Conservation (phyloP, 2,113 vertebrate genomes). For the Nanorana parkeri region DNA sequence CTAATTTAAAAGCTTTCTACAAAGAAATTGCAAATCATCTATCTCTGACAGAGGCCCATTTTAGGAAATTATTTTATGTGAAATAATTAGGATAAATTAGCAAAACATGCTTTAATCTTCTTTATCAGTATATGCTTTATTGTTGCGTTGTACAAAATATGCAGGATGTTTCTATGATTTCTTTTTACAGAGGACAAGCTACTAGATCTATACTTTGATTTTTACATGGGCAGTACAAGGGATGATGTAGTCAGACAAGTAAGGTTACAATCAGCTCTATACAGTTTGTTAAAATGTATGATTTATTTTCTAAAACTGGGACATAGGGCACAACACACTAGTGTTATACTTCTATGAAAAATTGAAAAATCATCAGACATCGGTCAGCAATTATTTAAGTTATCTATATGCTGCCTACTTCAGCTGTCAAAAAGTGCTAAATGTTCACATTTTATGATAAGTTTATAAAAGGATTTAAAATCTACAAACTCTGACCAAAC, state of each 20-base stretch:
- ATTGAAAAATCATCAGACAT: conserved; percentile 80
- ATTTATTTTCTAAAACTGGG: conserved; percentile 73
- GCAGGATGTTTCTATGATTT: conserved; percentile 79
- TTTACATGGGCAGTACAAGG: conserved; percentile 74
- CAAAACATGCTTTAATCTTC: conserved; percentile 76
- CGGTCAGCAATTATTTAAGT: conserved; percentile 73
- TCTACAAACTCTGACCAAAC: too few relatives aligned
- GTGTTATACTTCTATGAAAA: conserved; percentile 80
- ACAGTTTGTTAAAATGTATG: conserved; percentile 76
- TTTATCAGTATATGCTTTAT: conserved; percentile 64
- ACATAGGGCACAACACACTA: conserved; percentile 66
- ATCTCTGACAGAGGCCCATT: conserved; percentile 20
- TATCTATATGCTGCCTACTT: conserved; percentile 72
- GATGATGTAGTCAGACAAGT: conserved; percentile 68
- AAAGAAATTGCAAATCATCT: too few relatives aligned
- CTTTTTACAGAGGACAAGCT: too few relatives aligned
- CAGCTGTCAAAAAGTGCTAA: too few relatives aligned
- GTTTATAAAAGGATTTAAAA: too few relatives aligned
- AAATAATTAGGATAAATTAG: conserved; percentile 76
- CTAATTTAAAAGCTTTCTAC: too few relatives aligned
- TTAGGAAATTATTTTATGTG: conserved; percentile 73
- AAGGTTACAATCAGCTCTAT: conserved; percentile 71
- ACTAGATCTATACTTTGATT: conserved; percentile 78
- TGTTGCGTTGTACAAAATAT: conserved; percentile 72
- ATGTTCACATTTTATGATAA: too few relatives aligned